These are phyloP conservation scores for Agapostemon virescens DNA, from an alignment of 2,888 invertebrate genomes.

Conservation along the genomic window DNA sequence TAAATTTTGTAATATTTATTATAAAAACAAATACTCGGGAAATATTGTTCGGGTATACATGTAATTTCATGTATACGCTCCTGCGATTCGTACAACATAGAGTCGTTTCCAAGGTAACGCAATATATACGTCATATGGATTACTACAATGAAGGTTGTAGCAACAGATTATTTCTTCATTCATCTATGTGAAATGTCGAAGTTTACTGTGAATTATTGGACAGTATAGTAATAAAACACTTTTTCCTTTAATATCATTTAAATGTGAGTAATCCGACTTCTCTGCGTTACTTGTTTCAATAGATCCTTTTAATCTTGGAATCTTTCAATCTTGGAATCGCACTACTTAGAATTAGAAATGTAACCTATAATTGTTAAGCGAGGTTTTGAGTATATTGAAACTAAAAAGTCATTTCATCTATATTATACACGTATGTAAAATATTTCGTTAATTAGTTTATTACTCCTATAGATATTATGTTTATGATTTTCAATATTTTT, in stretches of 20 bases:
- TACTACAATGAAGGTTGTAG: constrained; percentile 57
- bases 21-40: background rate
- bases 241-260: constrained; percentile 24
- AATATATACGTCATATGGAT: constrained; percentile 56
- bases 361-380: constrained; percentile 45
- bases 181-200: constrained; percentile 29
- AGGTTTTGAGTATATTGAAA: background rate
- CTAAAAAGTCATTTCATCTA: background rate
- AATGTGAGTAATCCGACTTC: constrained; percentile 33
- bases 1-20: background rate
- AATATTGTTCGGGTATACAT: background rate
- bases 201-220: constrained; percentile 23
- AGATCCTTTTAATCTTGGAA: constrained; percentile 12
- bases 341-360: constrained; percentile 12
- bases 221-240: constrained; percentile 25
- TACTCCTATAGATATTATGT: background rate
- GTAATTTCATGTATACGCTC: constrained; percentile 25
- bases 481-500: background rate
- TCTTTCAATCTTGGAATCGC: background rate
- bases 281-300: background rate
- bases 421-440: background rate
- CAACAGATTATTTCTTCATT: constrained; percentile 57
- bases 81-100: constrained; percentile 39
- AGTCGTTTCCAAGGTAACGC: constrained; percentile 65
- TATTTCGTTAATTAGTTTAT: background rate